Evolutionary conservation across 2,797 vertebrate species (phyloP).

Genomic region (Clarias pachynema): DNA sequence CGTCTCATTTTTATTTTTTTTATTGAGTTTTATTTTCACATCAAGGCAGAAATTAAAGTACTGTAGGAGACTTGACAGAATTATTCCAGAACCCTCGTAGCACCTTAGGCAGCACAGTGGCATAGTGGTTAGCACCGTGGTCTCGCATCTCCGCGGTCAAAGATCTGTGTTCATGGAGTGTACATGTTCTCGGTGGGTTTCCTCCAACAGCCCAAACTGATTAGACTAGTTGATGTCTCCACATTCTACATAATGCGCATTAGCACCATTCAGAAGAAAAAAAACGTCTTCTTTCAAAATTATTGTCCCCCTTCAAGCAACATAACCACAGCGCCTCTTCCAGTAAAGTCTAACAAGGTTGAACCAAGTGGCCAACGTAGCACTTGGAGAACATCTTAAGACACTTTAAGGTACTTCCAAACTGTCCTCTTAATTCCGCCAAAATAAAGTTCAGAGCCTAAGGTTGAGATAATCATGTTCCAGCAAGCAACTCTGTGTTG

Average conservation of each 20-base stretch:
- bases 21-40: background rate
- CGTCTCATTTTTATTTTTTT: background rate
- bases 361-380: background rate
- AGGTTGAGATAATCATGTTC: background rate
- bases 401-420: background rate
- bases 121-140: too few species aligned
- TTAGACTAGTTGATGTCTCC: too few species aligned
- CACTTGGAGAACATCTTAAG: background rate
- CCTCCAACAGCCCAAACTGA: too few species aligned
- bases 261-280: background rate
- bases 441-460: background rate
- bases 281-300: background rate
- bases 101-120: too few species aligned
- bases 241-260: too few species aligned
- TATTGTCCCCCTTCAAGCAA: background rate
- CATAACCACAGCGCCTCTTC: background rate
- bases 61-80: too few species aligned
- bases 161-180: too few species aligned
- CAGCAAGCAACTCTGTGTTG: background rate
- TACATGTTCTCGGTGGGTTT: too few species aligned
- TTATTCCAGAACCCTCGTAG: background rate
- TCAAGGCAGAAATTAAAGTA: background rate
- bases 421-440: background rate
- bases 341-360: background rate
- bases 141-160: too few species aligned